Evolutionary conservation across 2,797 vertebrate genomes (phyloP), one percentile per base, ranked within the genome.

Genomic region (Sitta carolinensis): DNA sequence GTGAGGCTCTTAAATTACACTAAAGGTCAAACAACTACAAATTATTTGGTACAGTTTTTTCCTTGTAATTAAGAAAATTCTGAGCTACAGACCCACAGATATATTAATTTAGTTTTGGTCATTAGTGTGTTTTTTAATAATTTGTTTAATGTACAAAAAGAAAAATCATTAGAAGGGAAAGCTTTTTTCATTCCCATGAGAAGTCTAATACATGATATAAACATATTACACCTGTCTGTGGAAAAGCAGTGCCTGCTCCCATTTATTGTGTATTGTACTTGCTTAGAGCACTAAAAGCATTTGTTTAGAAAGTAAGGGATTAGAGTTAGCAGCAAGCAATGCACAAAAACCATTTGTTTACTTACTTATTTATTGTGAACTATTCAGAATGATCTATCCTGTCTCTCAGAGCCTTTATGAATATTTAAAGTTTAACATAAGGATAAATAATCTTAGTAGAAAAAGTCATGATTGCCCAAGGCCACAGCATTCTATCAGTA

Each of bases 361-460:
- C 91, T 95, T 96, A 64, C 55, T 94, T 95, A 87, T 95, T 95
- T 95, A 89, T 87, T 85, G 64, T 63, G 74, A 85, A 74, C 66
- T 64, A 32, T 96, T 90, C 68, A 70, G 51, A 90, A 92, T 57
- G 36, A 74, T 73, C 75, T 76, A 34, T 84, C 40, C 54, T 61
- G 69, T 75, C 54, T 91, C 70, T 79, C 1, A 0, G 42, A 70
- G 57, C 42, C 55, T 89, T 84, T 66, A 78, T 93, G 78, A 95
- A 92, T 95, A 85, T 94, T 93, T 87, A 77, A 95, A 87, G 20
- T 68, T 80, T 70, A 89, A 84, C 69, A 30, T 57, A 90, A 80
- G 25, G 25, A 90, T 92, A 87, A 94, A 89, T 93, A 93, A 73
- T 68, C 67, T 87, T 89, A 30, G 66, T 14, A 54, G 74, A 87